Evolutionary conservation across 2,888 invertebrate genomes (phyloP), one percentile per base, ranked within the genome.

Genomic region (Latrodectus hesperus): DNA sequence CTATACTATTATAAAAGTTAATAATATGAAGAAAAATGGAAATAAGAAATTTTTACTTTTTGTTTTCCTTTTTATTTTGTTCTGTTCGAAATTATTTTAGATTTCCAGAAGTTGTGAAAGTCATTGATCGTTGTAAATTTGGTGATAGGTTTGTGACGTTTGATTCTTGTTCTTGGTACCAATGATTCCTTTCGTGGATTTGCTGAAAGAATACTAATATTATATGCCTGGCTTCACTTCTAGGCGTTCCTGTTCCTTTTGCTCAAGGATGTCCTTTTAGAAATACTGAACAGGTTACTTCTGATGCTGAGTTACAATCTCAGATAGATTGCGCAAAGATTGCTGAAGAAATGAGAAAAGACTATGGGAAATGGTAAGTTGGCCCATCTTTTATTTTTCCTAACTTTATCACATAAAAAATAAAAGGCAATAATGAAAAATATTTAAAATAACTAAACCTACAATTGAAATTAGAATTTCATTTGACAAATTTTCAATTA

Each of bases 281-380:
- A 12, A 70, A 71, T 55, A 60, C 38, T n/a, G 82, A 38, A 17
- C 26, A 9, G 17, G 26, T n/a, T 52, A 60, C 17, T 22, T 80
- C 9, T 67, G 75, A n/a, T 14, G 60, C 65, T 12, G 38, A 74
- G 68, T 17, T 80, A 14, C 52, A 81, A 55, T 17, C 70, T 16
- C 49, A 53, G 52, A 76, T 81, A 9, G 51, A 72, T 16, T 86
- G 86, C 72, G 86, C 86, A 17, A 10, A 77, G 2, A 51, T 86
- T 52, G 76, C 81, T 17, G 81, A 86, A 55, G 49, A 86, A 72
- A 75, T 81, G 49, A 70, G 76, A 12, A 64, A 65, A 12, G 55
- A 71, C 5, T 71, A 71, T 55, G 86, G 86, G 16, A 71, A 64
- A 55, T 86, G 86, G 86, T 86, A 81, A 26, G 84, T n/a, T 74